Evolutionary conservation across 2,888 invertebrate species (phyloP), one percentile per base, ranked within the genome.

Genomic region (Polydesmus complanatus): DNA sequence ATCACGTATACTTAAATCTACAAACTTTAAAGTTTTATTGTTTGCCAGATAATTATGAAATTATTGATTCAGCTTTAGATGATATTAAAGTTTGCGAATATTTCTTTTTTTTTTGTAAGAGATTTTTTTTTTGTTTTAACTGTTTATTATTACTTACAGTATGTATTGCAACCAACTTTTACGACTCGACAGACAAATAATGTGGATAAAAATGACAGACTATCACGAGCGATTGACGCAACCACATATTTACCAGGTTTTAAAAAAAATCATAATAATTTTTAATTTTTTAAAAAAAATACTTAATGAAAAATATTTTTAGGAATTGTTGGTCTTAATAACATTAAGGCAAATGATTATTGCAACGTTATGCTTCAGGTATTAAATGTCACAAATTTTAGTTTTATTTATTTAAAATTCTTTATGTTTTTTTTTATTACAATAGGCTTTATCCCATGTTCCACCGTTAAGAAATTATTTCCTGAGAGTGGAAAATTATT

Each of bases 331-430:
- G 95, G 95, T 0, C 79, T 99, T 56, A 99, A 99, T 72, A 99
- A 99, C 73, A 99, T 99, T 68, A 99, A 99, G 77, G 96, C 95
- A 2, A 99, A 99, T 76, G 98, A 99, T 75, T 99, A 99, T 73
- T 97, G 97, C 73, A 99, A 99, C 78, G 98, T 97, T 55, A 89
- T 99, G 61, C 78, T 99, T 60, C 93, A 93, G 81, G 91, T 90
- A 75, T 50, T 22, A 23, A 22, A 2, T 61, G 48, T 3, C 23
- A 27, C 14, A 11, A 21, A 19, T 52, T 50, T 51, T 56, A 11
- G 26, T 52, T 52, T 18, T 19, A 18, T 52, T 54, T 54, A 14
- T 11, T 53, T 62, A 11, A 51, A 49, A 22, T 56, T 57, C 67
- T 58, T 52, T 64, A 21, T 64, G 21, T 48, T 50, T 25, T 27